Evolutionary conservation across 1,140 invertebrate genomes (phyloP), one percentile per base, ranked within the genome.

Genomic region (Adoxophyes honmai): DNA sequence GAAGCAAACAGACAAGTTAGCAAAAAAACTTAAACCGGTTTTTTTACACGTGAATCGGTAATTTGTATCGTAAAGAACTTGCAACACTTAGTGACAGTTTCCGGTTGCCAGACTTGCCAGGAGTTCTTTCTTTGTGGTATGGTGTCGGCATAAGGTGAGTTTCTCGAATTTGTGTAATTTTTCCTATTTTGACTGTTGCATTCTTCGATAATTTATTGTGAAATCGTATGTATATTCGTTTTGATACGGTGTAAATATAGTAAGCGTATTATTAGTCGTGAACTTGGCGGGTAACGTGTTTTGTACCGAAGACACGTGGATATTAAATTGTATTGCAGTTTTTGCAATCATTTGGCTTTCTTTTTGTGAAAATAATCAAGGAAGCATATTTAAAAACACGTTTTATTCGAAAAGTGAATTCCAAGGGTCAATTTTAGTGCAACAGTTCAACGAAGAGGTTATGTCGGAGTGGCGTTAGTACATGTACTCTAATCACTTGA

Each of bases 91-190:
- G 34, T 34, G 35, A 35, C 39, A 57, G 21, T 64, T 81, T 81
- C 78, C 78, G 42, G 42, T 48, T 48, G 42, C 16, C 42, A 48
- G 18, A 18, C 16, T 48, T 48, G 42, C 16, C 42, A 48, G 18
- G 6, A 48, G 42, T 48, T 48, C 86, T 88, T 88, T 84, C 79
- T 79, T 74, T 84, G 81, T 86, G 76, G 81, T 81, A 88, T 88
- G 85, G 85, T 88, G 83, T 78, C 83, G 79, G 79, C 76, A 62
- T 88, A 84, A 88, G 83, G 85, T 88, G 81, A 86, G 85, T 81
- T 74, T 52, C 53, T 59, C 21, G 61, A 60, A 64, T 68, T 69
- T 72, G 57, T 66, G 54, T 52, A 70, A 70, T 66, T 65, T 64
- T 66, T 66, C 59, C 53, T n/a, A 57, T 42, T 62, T 64, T 66